These are phyloP conservation scores for Arrhamphus sclerolepis DNA, from an alignment of 2,797 vertebrate species.

Conservation along the genomic window DNA sequence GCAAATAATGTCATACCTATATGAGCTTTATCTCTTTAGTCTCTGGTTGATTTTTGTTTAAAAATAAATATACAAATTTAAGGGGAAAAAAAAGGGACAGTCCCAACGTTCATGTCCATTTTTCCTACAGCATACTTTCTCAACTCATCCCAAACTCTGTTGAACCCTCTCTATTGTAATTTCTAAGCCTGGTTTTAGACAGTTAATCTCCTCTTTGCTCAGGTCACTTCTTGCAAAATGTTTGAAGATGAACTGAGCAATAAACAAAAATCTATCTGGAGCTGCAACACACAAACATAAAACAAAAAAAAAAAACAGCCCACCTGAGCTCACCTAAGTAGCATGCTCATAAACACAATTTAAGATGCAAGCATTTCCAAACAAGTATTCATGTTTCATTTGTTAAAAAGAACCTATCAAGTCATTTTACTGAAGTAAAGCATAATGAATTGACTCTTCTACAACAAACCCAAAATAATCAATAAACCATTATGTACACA, in stretches of 20 bases:
- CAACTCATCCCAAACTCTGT: constrained; percentile 6
- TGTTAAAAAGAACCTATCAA: no score
- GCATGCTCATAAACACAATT: background rate
- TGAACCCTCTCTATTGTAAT: constrained; percentile 5
- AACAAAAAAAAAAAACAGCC: constrained; percentile 4
- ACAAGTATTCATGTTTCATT: constrained; percentile 1
- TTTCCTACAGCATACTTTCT: constrained; percentile 3
- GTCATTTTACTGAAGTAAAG: background rate
- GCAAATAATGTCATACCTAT: constrained; percentile 55
- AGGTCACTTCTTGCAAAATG: constrained; percentile 45
- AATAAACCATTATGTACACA: constrained; percentile 40
- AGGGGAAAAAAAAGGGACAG: no score
- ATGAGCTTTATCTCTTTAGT: constrained; percentile 21
- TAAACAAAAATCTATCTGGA: constrained; percentile 17
- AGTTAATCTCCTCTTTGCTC: constrained; percentile 21
- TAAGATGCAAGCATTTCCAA: background rate
- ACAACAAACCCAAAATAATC: background rate
- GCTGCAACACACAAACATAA: background rate
- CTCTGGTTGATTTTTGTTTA: background rate
- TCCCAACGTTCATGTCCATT: constrained; percentile 11
- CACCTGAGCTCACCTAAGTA: constrained; percentile 35
- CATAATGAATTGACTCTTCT: constrained; percentile 1
- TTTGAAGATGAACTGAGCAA: constrained; percentile 39
- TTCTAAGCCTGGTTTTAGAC: constrained; percentile 1
- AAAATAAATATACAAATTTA: no score